Evolutionary conservation across 2,113 vertebrate species (phyloP), one percentile per base, ranked within the genome.

Genomic region (Pygoscelis antarcticus): DNA sequence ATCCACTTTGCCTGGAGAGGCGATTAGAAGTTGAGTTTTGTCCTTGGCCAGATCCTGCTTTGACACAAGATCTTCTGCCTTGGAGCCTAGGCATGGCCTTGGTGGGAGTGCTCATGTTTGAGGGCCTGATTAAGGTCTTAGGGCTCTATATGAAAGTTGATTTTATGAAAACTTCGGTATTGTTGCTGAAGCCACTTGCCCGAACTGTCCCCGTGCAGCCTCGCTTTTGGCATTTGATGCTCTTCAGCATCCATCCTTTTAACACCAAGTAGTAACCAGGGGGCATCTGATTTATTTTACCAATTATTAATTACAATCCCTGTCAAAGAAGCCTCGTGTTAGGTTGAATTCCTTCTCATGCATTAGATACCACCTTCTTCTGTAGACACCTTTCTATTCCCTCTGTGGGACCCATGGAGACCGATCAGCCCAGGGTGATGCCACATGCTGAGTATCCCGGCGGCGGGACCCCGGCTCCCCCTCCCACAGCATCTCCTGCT

Each of bases 311-410:
- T 55, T 54, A 25, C 52, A 72, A 7, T 29, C 17, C 29, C 30
- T 0, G 0, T 61, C 34, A 38, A 61, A 47, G 7, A 21, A 61
- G 29, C 11, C 29, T 69, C 0, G 0, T 14, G 22, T 54, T 49
- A 10, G 19, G 25, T 2, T 69, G 27, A 84, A 74, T 51, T 69
- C n/a, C 69, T 42, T 69, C 64, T 81, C 26, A 1, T 3, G 3
- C 0, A 0, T n/a, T 38, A 60, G 46, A 18, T 71, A 30, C 27
- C 47, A 22, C 7, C 66, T 32, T 10, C 71, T 49, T 21, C 61
- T 68, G 52, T 25, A 30, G 51, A 22, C 25, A 36, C 38, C 40
- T 15, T 44, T 49, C 58, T 62, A 6, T 47, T 62, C 22, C 54
- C 13, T 11, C 27, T 7, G 8, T 3, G 4, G 46, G 19, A 12